Evolutionary conservation across 1,140 invertebrate species (phyloP).

Genomic region (Diuraphis noxia): DNA sequence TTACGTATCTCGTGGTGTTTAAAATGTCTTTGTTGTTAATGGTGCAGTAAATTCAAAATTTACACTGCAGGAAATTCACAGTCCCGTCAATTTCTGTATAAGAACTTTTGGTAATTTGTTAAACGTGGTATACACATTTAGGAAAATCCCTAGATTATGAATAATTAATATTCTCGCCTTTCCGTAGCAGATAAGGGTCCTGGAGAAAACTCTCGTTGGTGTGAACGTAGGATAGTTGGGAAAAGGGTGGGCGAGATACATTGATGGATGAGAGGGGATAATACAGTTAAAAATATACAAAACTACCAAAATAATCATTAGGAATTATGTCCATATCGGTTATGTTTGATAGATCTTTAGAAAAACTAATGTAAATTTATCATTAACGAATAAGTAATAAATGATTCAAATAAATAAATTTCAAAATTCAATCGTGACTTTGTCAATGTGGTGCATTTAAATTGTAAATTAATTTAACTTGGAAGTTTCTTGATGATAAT

Average conservation of each 20-base stretch:
- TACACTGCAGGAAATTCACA: constrained; percentile 12
- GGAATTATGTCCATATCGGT: constrained; percentile 9
- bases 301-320: constrained; percentile 27
- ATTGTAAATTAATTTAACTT: neutral
- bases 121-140: constrained; percentile 38
- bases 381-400: neutral
- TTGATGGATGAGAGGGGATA: neutral
- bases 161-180: constrained; percentile 47
- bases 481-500: neutral
- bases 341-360: neutral
- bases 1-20: constrained; percentile 2
- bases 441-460: neutral
- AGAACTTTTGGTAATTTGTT: constrained; percentile 42
- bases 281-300: constrained; percentile 14
- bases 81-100: constrained; percentile 27
- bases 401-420: neutral
- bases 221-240: neutral
- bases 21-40: constrained; percentile 21
- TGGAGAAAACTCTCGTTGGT: neutral
- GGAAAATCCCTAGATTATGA: constrained; percentile 47
- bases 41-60: constrained; percentile 35
- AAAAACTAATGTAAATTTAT: neutral
- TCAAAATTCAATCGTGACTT: neutral
- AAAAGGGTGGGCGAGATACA: neutral
- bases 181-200: constrained; percentile 28